Evolutionary conservation across 1,140 invertebrate genomes (phyloP), one percentile per base, ranked within the genome.

Genomic region (Anagrus nilaparvatae): DNA sequence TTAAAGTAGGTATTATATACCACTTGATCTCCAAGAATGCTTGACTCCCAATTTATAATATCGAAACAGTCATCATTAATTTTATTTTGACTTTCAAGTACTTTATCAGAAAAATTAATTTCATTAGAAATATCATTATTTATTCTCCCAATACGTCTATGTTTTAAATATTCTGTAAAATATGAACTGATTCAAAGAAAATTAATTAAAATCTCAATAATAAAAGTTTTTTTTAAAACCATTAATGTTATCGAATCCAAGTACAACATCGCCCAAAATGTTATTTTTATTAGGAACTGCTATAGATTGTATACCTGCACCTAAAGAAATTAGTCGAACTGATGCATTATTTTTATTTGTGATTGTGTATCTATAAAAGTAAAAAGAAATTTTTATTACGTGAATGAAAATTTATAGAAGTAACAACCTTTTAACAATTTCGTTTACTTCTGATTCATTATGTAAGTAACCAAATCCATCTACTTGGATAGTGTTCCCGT

Each of bases 1-100:
- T n/a, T n/a, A n/a, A n/a, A n/a, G n/a, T 41, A 44, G 29, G 16
- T 40, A 13, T 13, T 31, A 27, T 30, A 23, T 34, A 60, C 60
- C 42, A 62, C 59, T 43, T 48, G 47, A 6, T 59, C 58, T 2
- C 50, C 52, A 16, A 53, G 21, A 13, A 69, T 47, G 34, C 57
- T 56, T 24, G 62, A 58, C 2, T 61, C 52, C 67, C 68, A 70
- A 47, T 67, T 60, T 42, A 77, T 75, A 60, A 80, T 80, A 54
- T 83, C 78, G 51, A 83, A 83, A 1, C 77, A 79, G 1, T 80
- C 81, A 60, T 85, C 77, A n/a, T n/a, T n/a, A n/a, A n/a, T 5
- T 14, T 40, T 38, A 21, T 49, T 48, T n/a, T 42, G 25, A 7
- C 20, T 13, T 27, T 47, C 36, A 14, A 24, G 23, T 3, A 17